Evolutionary conservation across 2,113 vertebrate genomes (phyloP), one percentile per base, ranked within the genome.

Genomic region (Acinonyx jubatus): DNA sequence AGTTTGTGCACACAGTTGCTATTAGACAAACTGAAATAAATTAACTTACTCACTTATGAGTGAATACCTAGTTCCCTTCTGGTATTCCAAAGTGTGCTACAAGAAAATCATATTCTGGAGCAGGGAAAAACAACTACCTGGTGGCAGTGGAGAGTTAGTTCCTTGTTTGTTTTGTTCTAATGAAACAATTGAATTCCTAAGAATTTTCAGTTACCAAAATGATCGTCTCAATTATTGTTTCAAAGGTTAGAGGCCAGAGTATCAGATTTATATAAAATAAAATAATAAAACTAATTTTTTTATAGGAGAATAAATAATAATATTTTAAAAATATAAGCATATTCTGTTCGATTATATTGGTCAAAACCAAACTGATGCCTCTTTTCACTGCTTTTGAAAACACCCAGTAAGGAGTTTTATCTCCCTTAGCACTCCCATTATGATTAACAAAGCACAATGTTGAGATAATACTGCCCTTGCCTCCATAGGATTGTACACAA

Each of bases 251-350:
- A 89, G 29, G 25, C 66, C 65, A 71, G 63, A 45, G 3, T 81
- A 73, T 65, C 68, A 48, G 71, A 66, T 69, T 94, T 82, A 33
- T 2, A 33, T 55, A 61, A 61, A 61, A 61, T 61, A 9, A 23
- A 61, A 61, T 23, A 85, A 55, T 15, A 73, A 63, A 79, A 31
- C 25, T 38, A 11, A 18, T 80, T 92, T 69, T 68, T 11, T 80
- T 33, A 81, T 2, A 52, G 33, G 33, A 63, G 5, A 74, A 95
- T 96, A 73, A 96, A 92, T 52, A 76, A 85, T 91, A 81, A 55
- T 19, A 94, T 76, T 96, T 48, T 52, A 65, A 97, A 97, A 93
- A 78, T 93, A 21, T 73, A 93, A 48, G 1, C 93, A 79, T 89
- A 52, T 71, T 89, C 21, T 66, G 18, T 65, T 93, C 63, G 55